phyloP scores from a whole-genome alignment of 2,888 invertebrate genomes.

The Harpalus rubripes region DNA sequence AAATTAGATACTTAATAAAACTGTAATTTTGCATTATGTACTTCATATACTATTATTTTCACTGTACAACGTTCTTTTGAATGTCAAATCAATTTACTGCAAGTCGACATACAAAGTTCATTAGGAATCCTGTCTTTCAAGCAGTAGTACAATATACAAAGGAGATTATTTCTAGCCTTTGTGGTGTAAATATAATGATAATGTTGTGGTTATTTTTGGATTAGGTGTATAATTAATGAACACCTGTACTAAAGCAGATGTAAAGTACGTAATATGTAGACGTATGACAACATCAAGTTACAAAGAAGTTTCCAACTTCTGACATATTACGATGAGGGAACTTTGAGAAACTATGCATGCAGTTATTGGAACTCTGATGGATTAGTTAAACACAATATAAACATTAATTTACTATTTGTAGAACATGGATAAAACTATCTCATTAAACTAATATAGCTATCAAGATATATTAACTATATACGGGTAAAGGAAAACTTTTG shows the following conservation, averaged over 20 bases:
- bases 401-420: neutral
- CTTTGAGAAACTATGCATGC: neutral
- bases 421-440: too few species aligned
- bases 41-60: too few species aligned
- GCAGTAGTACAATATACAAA: too few species aligned
- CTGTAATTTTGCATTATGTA: too few species aligned
- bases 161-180: neutral
- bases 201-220: neutral
- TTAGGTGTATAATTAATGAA: slow-evolving; percentile 1
- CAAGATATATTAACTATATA: too few species aligned
- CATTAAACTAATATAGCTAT: too few species aligned
- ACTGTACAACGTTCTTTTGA: too few species aligned
- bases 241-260: slow-evolving; percentile 1
- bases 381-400: slow-evolving; percentile 1
- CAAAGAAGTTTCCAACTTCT: neutral
- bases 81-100: too few species aligned
- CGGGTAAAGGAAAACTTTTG: too few species aligned
- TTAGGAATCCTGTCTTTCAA: too few species aligned
- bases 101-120: too few species aligned
- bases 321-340: neutral
- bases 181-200: neutral
- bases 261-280: neutral
- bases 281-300: neutral
- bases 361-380: neutral
- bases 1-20: too few species aligned